phyloP scores from a whole-genome alignment of 2,797 vertebrate genomes.

The Platalea minor region DNA sequence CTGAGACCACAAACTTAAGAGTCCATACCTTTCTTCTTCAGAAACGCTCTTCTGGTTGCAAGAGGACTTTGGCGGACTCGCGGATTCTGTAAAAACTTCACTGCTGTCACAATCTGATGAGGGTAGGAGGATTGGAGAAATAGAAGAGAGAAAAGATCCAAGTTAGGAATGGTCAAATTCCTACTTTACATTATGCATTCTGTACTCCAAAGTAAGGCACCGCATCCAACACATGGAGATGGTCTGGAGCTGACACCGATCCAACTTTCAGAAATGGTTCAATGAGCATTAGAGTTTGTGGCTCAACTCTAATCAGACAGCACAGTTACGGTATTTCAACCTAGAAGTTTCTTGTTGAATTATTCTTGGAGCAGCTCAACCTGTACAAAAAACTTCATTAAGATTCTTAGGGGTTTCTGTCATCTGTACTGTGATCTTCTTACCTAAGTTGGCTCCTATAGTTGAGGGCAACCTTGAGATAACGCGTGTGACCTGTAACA shows the following conservation, averaged over 20 bases:
- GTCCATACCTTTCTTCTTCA: constrained; percentile 96
- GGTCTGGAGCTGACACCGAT: background rate
- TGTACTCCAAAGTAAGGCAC: background rate
- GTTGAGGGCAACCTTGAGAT: background rate
- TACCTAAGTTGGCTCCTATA: background rate
- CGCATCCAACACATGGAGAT: background rate
- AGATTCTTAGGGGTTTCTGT: background rate
- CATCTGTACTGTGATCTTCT: background rate
- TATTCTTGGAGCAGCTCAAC: background rate
- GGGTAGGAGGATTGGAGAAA: constrained; percentile 15
- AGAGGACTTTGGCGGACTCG: constrained; percentile 92
- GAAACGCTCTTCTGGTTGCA: constrained; percentile 88
- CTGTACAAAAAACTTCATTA: background rate
- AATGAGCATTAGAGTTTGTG: background rate
- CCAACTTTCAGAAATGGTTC: background rate
- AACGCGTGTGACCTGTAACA: background rate
- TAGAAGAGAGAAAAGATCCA: constrained; percentile 30
- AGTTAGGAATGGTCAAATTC: background rate
- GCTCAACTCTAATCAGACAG: background rate
- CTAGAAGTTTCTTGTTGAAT: background rate
- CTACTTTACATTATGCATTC: background rate
- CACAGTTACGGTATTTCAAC: background rate
- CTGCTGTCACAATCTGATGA: constrained; percentile 89
- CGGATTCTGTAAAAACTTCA: constrained; percentile 95
- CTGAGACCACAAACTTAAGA: background rate